Evolutionary conservation across 2,888 invertebrate species (phyloP).

Genomic region (Andrena minutula): DNA sequence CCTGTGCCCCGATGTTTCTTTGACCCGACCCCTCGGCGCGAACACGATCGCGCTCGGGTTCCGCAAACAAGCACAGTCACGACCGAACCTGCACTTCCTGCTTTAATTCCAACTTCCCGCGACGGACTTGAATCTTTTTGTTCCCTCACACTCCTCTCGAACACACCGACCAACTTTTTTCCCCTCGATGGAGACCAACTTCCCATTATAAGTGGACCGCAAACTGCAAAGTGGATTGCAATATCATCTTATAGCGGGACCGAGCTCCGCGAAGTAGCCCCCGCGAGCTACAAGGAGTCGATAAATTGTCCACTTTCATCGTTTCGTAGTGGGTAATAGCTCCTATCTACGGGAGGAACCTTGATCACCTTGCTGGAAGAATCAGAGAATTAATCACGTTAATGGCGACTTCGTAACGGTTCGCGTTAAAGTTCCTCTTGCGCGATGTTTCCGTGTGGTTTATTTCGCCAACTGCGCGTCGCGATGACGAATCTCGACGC

Average conservation of each 20-base stretch:
- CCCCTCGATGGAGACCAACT: neutral
- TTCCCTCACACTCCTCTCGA: neutral
- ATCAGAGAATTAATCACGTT: slow-evolving; percentile 3
- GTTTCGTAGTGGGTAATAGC: too few relatives aligned
- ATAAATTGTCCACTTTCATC: too few relatives aligned
- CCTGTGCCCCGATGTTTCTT: slow-evolving; percentile 12
- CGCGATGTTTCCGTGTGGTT: too few relatives aligned
- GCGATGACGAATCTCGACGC: neutral
- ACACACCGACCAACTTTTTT: neutral
- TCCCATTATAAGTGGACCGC: slow-evolving; percentile 7
- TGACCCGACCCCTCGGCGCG: neutral
- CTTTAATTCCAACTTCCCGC: slow-evolving; percentile 11
- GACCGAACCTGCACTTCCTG: neutral
- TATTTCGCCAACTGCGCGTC: neutral
- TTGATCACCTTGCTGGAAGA: neutral
- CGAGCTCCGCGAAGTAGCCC: too few relatives aligned
- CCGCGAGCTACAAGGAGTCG: too few relatives aligned
- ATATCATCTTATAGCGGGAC: neutral
- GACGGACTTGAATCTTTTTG: neutral
- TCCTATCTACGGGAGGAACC: too few relatives aligned
- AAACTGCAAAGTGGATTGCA: slow-evolving; percentile 12
- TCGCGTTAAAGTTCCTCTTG: neutral
- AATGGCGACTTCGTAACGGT: neutral
- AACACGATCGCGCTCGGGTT: neutral
- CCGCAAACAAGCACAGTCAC: neutral